A percentile compares a stretch with the other conserved stretches of the same genome.
Conservation (phyloP, 1,140 invertebrate genomes). For the Mizuhopecten yessoensis region DNA sequence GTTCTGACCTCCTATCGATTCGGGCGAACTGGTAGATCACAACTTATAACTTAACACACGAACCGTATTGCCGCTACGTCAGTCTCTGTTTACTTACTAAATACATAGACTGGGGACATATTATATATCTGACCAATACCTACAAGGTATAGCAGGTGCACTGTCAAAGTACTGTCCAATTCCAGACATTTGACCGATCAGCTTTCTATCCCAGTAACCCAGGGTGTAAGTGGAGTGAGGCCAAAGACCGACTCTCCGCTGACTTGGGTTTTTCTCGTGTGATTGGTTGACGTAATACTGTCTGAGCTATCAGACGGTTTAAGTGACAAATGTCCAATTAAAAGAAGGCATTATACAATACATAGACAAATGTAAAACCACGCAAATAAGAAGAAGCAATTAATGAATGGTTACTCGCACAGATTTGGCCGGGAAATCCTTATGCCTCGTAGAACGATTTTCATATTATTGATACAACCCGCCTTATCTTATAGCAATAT, state of each 20-base stretch:
- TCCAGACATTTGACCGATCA: background rate
- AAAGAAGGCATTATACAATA: background rate
- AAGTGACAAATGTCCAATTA: background rate
- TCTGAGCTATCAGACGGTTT: background rate
- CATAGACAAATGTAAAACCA: too few species aligned
- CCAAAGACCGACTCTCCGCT: background rate
- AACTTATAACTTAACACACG: background rate
- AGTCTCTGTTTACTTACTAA: background rate
- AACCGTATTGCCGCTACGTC: background rate
- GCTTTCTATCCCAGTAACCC: background rate
- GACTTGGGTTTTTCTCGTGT: background rate
- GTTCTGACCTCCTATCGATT: background rate
- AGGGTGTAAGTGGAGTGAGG: background rate
- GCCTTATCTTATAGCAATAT: too few species aligned
- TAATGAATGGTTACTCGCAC: too few species aligned
- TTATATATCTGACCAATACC: too few species aligned
- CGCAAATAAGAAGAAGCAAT: too few species aligned
- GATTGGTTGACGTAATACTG: background rate
- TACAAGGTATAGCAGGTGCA: background rate
- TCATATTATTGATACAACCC: too few species aligned
- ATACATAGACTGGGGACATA: background rate
- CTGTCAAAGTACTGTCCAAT: background rate
- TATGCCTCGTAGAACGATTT: too few species aligned
- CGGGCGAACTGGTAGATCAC: background rate
- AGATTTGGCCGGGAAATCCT: too few species aligned